Evolutionary conservation across 1,140 invertebrate genomes (phyloP).

Genomic region (Vanessa tameamea): DNA sequence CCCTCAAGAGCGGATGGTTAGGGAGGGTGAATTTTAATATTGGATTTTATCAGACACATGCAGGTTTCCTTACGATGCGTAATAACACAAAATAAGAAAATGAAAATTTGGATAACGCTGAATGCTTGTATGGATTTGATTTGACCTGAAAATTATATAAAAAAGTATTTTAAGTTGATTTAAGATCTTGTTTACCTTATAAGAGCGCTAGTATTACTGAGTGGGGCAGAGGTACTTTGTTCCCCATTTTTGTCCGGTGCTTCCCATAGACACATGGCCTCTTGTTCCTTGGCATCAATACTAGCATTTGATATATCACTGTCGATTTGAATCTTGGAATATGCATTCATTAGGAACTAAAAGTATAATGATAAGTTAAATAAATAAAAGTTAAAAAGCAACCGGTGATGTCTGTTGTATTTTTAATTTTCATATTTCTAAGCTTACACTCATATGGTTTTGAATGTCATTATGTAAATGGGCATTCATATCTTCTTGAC

Average conservation of each 20-base stretch:
- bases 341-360: conserved; percentile 82
- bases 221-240: conserved; percentile 43
- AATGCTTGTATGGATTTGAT: too few relatives aligned
- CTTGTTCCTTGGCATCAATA: conserved; percentile 80
- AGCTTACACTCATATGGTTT: conserved; percentile 83
- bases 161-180: conserved; percentile 4
- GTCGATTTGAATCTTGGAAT: conserved; percentile 77
- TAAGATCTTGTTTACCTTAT: conserved; percentile 56
- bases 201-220: conserved; percentile 68
- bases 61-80: too few relatives aligned
- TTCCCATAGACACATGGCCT: conserved; percentile 84
- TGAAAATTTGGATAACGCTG: too few relatives aligned
- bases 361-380: conserved; percentile 43
- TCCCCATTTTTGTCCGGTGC: conserved; percentile 80
- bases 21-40: too few relatives aligned
- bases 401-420: too few relatives aligned
- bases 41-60: too few relatives aligned
- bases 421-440: background rate
- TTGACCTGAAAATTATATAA: background rate
- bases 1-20: too few relatives aligned
- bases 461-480: conserved; percentile 83
- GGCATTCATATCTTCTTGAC: conserved; percentile 80
- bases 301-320: conserved; percentile 73
- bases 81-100: too few relatives aligned
- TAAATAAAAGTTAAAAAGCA: too few relatives aligned